phyloP scores from a whole-genome alignment of 92 coral and sea anemone genomes.

The Epizoanthus scotinus region DNA sequence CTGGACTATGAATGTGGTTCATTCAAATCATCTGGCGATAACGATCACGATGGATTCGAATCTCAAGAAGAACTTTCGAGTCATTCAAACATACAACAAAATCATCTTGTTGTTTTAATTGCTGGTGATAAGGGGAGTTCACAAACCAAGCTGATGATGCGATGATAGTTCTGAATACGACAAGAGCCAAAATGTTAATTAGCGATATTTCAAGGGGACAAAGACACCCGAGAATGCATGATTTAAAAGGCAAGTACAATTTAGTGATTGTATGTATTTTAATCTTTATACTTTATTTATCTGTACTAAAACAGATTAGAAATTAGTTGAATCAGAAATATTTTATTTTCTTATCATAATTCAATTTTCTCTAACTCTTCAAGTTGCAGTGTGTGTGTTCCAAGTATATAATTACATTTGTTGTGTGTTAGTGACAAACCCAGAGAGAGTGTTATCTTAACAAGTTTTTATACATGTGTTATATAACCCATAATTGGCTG shows the following conservation, averaged over 20 bases:
- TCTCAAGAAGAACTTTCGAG: not conserved
- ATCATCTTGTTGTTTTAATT: not conserved
- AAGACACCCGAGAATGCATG: constrained; percentile 3
- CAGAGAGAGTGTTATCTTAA: no score
- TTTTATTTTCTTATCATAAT: no score
- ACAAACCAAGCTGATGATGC: not conserved
- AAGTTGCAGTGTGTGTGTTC: no score
- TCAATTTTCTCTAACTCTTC: no score
- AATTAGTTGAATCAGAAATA: no score
- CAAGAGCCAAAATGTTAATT: not conserved
- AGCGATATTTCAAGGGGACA: not conserved
- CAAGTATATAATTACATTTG: no score
- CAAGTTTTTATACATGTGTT: no score
- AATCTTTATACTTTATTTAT: no score
- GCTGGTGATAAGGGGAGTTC: not conserved
- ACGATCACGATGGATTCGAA: not conserved
- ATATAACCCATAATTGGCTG: no score
- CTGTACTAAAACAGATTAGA: no score
- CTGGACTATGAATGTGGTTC: constrained; percentile 5
- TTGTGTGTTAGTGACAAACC: no score
- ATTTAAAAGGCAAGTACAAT: constrained; percentile 3
- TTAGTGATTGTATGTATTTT: no score
- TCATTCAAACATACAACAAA: not conserved
- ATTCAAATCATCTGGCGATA: not conserved
- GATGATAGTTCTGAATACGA: not conserved